Conservation (phyloP, 2,113 vertebrate species). For the Oreocharis arfaki region DNA sequence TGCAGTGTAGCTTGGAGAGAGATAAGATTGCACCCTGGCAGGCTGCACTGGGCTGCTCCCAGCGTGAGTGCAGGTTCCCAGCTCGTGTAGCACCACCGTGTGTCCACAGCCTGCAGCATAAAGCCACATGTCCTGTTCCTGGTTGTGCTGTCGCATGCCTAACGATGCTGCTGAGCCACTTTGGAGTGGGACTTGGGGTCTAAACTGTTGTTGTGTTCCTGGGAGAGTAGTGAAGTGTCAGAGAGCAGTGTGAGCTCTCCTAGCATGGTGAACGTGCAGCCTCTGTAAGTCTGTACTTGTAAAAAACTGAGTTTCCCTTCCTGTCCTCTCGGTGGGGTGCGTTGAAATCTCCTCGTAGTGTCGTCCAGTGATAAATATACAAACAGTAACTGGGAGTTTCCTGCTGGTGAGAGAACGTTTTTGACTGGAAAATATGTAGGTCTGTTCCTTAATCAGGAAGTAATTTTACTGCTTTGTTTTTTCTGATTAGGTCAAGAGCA, state of each 20-base stretch:
- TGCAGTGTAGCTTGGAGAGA: not conserved
- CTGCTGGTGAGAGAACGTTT: not conserved
- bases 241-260: not conserved
- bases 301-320: not conserved
- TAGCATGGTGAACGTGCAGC: not conserved
- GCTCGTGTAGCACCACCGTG: constrained; percentile 57
- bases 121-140: not conserved
- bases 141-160: constrained; percentile 21
- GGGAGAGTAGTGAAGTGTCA: not conserved
- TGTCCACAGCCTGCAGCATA: constrained; percentile 34
- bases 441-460: not conserved
- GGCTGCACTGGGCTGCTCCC: not conserved
- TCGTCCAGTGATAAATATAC: not conserved
- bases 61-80: not conserved
- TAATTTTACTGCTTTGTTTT: constrained; percentile 44
- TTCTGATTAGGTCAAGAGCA: constrained; percentile 85
- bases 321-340: not conserved
- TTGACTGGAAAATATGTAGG: not conserved
- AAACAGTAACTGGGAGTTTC: not conserved
- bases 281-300: not conserved
- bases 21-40: not conserved
- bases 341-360: not conserved
- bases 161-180: not conserved
- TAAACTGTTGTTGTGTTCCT: not conserved
- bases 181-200: not conserved